Evolutionary conservation across 2,113 vertebrate genomes (phyloP).

Genomic region (Hepsetus odoe): DNA sequence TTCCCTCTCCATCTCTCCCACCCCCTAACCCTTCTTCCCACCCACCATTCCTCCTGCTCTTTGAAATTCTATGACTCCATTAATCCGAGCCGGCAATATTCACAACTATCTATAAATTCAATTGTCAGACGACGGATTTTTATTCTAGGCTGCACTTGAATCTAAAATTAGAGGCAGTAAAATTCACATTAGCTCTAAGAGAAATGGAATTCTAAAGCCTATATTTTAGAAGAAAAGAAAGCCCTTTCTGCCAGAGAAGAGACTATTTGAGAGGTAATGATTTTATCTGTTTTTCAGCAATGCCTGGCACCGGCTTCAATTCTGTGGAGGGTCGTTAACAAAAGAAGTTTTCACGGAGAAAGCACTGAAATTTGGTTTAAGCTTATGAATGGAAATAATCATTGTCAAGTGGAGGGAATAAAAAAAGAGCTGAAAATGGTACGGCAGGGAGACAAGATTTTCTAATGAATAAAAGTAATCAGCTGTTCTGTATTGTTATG

Average conservation of each 20-base stretch:
- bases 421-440: conserved; percentile 65
- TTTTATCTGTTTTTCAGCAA: conserved; percentile 90
- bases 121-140: conserved; percentile 89
- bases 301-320: conserved; percentile 81
- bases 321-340: conserved; percentile 88
- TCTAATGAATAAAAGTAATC: conserved; percentile 43
- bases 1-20: conserved; percentile 68
- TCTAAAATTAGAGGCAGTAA: conserved; percentile 96
- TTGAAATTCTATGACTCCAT: conserved; percentile 90
- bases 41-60: conserved; percentile 72
- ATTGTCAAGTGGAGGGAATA: conserved; percentile 72
- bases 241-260: conserved; percentile 89
- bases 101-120: conserved; percentile 97
- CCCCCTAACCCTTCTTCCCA: conserved; percentile 62
- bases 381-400: conserved; percentile 82
- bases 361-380: conserved; percentile 72
- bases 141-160: conserved; percentile 88
- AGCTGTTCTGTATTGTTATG: conserved; percentile 41
- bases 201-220: conserved; percentile 87
- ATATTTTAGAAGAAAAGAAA: conserved; percentile 88
- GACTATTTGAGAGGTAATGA: conserved; percentile 94
- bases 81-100: conserved; percentile 93
- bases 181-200: conserved; percentile 93
- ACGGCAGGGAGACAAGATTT: conserved; percentile 23
- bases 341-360: conserved; percentile 83